Percentiles rank a stretch among this genome's conserved stretches.
Conservation (phyloP, 2,797 vertebrate species). For the Melanotaenia boesemani region DNA sequence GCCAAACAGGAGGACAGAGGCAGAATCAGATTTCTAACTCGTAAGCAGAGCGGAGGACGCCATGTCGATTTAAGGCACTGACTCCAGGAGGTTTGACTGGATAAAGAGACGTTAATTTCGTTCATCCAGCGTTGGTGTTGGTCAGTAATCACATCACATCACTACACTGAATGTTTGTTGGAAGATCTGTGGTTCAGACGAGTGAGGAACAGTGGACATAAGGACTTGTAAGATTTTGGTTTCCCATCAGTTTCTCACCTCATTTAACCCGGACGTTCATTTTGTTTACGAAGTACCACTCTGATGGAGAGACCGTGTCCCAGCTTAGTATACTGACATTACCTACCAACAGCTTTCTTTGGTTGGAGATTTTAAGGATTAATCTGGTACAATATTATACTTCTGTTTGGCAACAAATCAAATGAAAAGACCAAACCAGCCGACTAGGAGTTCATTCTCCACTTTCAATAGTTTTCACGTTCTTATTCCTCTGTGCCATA, state of each 20-base stretch:
- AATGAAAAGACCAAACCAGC: neutral
- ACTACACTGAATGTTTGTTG: neutral
- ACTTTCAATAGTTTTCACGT: neutral
- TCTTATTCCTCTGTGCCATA: neutral
- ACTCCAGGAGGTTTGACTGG: constrained; percentile 22
- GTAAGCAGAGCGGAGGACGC: constrained; percentile 15
- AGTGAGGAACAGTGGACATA: constrained; percentile 1
- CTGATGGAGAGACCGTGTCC: neutral
- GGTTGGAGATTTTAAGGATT: neutral
- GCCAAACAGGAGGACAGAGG: constrained; percentile 29
- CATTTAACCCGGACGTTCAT: constrained; percentile 1
- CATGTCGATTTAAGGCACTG: neutral
- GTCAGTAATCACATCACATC: neutral
- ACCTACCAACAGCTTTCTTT: neutral
- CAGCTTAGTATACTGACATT: neutral
- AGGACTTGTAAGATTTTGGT: neutral
- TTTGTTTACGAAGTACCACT: neutral
- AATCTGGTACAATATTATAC: neutral
- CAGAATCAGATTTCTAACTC: constrained; percentile 6
- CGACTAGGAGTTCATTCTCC: neutral
- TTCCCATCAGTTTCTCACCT: neutral
- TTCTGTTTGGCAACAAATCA: neutral
- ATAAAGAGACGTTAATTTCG: neutral
- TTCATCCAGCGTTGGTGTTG: constrained; percentile 6
- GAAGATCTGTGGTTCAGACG: neutral